phyloP scores from a whole-genome alignment of 2,113 vertebrate species.

The Cinclus cinclus region DNA sequence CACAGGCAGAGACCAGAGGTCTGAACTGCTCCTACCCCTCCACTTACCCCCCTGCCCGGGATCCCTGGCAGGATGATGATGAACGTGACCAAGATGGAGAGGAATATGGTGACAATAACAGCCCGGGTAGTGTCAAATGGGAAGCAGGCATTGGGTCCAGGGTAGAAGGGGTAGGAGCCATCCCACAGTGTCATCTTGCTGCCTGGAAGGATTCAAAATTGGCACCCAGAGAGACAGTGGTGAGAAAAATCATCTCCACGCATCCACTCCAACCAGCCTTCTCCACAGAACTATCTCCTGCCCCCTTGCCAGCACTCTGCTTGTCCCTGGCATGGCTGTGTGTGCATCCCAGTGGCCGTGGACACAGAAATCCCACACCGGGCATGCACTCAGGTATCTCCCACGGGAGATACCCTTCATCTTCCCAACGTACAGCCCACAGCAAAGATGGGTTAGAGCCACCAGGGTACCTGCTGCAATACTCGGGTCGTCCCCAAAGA shows the following conservation, averaged over 20 bases:
- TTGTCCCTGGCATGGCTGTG: rapidly evolving
- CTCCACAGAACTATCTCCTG: not conserved
- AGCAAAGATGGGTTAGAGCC: not conserved
- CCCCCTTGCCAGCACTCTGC: rapidly evolving
- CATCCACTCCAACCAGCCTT: not conserved
- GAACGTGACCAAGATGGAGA: slow-evolving; percentile 74
- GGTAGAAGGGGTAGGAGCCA: slow-evolving; percentile 90
- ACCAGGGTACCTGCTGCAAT: rapidly evolving
- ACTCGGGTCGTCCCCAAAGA: rapidly evolving
- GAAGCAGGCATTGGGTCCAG: slow-evolving; percentile 72
- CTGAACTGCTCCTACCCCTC: not conserved
- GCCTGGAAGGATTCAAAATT: not conserved
- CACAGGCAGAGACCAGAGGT: not conserved
- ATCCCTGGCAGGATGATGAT: slow-evolving; percentile 91
- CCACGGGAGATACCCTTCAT: rapidly evolving
- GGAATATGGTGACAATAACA: slow-evolving; percentile 82
- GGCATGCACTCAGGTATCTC: rapidly evolving
- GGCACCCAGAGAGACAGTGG: not conserved
- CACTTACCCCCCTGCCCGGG: slow-evolving; percentile 86
- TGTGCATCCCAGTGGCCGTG: rapidly evolving
- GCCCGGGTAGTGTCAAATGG: slow-evolving; percentile 77
- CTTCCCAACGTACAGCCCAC: not conserved
- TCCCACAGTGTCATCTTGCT: slow-evolving; percentile 87
- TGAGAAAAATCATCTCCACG: not conserved
- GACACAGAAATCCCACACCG: rapidly evolving